Evolutionary conservation across 35 echinoderm and acorn worm genomes (phyloP).

Genomic region (Lytechinus pictus): DNA sequence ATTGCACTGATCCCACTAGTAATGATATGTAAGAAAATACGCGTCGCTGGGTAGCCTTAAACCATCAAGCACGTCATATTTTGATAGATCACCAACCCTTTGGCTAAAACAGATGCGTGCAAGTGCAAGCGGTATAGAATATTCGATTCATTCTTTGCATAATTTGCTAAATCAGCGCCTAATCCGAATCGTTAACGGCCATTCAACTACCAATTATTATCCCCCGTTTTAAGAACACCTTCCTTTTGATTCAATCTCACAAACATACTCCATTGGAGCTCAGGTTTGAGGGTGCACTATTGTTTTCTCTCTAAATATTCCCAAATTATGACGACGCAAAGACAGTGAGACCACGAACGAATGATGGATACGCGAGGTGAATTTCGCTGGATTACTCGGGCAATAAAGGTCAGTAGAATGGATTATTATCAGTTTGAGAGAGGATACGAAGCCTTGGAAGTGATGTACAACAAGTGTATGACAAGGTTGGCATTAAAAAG

Average conservation of each 20-base stretch:
- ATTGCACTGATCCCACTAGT: background rate
- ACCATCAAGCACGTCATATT: background rate
- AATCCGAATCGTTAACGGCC: background rate
- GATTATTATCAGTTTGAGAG: background rate
- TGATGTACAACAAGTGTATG: background rate
- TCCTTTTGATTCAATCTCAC: background rate
- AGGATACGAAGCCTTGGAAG: background rate
- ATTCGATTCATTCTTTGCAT: background rate
- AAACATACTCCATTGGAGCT: background rate
- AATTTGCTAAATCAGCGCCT: slow-evolving; percentile 11
- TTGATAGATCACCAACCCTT: background rate
- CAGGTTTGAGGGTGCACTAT: background rate
- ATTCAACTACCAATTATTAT: slow-evolving; percentile 1
- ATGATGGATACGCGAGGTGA: background rate
- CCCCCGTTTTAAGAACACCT: background rate
- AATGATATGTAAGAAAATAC: background rate
- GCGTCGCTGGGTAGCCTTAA: background rate
- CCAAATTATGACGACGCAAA: background rate
- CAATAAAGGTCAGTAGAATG: background rate
- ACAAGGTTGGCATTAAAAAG: background rate
- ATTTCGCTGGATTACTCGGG: background rate
- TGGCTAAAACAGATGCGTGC: background rate
- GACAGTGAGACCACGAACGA: background rate
- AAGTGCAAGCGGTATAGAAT: slow-evolving; percentile 1
- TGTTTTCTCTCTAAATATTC: background rate